Evolutionary conservation across 2,888 invertebrate genomes (phyloP).

Genomic region (Iselma pallidipennis): DNA sequence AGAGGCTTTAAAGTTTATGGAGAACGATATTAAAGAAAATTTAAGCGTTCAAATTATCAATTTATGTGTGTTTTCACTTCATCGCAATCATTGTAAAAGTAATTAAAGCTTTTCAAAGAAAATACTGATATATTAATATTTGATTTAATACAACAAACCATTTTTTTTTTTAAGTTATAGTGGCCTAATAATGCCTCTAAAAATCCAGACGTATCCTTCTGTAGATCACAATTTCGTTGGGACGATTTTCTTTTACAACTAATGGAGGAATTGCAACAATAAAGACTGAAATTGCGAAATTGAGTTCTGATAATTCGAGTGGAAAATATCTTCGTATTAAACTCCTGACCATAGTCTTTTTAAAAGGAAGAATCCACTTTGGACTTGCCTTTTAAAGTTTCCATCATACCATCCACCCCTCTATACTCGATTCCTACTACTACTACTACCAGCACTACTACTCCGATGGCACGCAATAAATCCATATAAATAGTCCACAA

Average conservation of each 20-base stretch:
- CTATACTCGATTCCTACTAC: too few relatives aligned
- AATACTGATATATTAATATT: too few relatives aligned
- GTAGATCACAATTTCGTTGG: too few relatives aligned
- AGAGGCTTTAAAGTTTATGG: neutral
- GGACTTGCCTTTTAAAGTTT: slow-evolving; percentile 27
- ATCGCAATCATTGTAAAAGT: too few relatives aligned
- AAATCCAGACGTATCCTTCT: too few relatives aligned
- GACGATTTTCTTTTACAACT: slow-evolving; percentile 15
- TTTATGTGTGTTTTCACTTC: too few relatives aligned
- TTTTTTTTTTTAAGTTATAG: too few relatives aligned
- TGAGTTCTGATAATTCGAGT: slow-evolving; percentile 22
- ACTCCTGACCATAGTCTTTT: slow-evolving; percentile 30
- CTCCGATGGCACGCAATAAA: slow-evolving; percentile 32
- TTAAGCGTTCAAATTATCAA: too few relatives aligned
- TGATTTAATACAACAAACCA: too few relatives aligned
- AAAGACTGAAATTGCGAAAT: slow-evolving; percentile 16
- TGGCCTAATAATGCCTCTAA: too few relatives aligned
- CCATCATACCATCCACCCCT: neutral
- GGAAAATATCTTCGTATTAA: slow-evolving; percentile 29
- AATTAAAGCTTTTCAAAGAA: too few relatives aligned
- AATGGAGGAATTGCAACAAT: slow-evolving; percentile 19
- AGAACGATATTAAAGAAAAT: neutral
- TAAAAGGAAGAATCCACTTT: slow-evolving; percentile 33
- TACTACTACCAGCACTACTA: too few relatives aligned
- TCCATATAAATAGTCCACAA: slow-evolving; percentile 45